These are phyloP conservation scores for Illadopsis cleaveri DNA, from an alignment of 2,113 vertebrate species.

Conservation along the genomic window DNA sequence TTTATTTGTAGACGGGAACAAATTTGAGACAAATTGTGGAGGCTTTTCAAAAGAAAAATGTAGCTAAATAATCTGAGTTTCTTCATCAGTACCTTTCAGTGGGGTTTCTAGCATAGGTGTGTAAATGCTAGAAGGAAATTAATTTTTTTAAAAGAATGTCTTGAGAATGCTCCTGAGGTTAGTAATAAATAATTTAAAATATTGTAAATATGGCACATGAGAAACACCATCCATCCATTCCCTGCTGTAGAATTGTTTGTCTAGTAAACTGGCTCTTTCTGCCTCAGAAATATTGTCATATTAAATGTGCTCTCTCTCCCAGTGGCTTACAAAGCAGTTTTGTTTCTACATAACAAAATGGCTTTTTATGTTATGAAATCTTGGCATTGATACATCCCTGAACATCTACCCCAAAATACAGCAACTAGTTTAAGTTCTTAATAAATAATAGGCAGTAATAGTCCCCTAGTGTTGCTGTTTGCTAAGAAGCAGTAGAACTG, in stretches of 20 bases:
- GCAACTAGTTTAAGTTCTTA: not conserved
- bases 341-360: constrained; percentile 2
- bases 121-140: not conserved
- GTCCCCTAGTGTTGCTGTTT: not conserved
- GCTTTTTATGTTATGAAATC: not conserved
- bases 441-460: not conserved
- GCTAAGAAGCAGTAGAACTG: not conserved
- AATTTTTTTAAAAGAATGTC: not conserved
- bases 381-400: not conserved
- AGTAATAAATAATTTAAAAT: not conserved
- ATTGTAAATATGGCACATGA: not conserved
- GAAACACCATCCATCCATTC: not conserved
- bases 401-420: not conserved
- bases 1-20: not conserved
- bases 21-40: not conserved
- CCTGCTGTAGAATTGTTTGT: not conserved
- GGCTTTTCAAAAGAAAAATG: not conserved
- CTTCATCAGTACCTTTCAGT: not conserved
- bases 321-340: constrained; percentile 10
- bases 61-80: not conserved
- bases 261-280: not conserved
- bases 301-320: not conserved
- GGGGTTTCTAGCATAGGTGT: not conserved
- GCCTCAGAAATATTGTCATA: not conserved
- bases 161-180: not conserved